These are phyloP conservation scores for Thelaira solivaga DNA, from an alignment of 2,888 invertebrate genomes.

Conservation along the genomic window DNA sequence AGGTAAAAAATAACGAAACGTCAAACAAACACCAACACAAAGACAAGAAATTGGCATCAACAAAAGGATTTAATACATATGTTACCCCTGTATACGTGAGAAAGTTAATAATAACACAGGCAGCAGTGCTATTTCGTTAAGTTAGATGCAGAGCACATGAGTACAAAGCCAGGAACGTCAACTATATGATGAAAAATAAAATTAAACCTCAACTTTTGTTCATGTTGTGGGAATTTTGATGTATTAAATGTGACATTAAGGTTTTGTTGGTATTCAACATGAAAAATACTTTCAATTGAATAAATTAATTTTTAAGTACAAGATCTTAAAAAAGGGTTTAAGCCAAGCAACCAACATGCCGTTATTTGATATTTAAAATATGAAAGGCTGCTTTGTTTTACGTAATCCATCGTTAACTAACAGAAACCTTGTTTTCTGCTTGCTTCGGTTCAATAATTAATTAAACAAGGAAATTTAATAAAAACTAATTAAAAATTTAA, in stretches of 20 bases:
- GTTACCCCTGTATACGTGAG: conserved; percentile 40
- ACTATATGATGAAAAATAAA: background rate
- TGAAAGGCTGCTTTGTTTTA: too few species aligned
- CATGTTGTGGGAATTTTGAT: conserved; percentile 51
- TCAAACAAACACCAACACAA: background rate
- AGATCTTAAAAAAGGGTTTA: conserved; percentile 6
- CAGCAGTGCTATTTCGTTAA: background rate
- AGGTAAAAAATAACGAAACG: background rate
- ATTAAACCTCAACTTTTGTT: conserved; percentile 39
- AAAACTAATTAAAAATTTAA: background rate
- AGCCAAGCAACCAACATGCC: background rate
- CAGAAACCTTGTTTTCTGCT: too few species aligned
- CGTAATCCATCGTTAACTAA: too few species aligned
- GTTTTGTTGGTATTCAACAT: conserved; percentile 18
- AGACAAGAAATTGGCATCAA: conserved; percentile 30
- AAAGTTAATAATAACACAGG: conserved; percentile 24
- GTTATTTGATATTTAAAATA: background rate
- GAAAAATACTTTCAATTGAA: conserved; percentile 19
- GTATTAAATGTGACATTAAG: conserved; percentile 47
- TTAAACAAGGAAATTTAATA: background rate
- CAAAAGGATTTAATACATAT: conserved; percentile 61
- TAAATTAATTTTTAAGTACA: conserved; percentile 51
- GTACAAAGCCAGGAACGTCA: background rate
- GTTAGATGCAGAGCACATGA: background rate
- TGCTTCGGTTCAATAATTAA: conserved; percentile 19